Percentiles rank a stretch among this genome's conserved stretches.
Conservation (phyloP, 2,888 invertebrate genomes). For the Habroteleia sp. region DNA sequence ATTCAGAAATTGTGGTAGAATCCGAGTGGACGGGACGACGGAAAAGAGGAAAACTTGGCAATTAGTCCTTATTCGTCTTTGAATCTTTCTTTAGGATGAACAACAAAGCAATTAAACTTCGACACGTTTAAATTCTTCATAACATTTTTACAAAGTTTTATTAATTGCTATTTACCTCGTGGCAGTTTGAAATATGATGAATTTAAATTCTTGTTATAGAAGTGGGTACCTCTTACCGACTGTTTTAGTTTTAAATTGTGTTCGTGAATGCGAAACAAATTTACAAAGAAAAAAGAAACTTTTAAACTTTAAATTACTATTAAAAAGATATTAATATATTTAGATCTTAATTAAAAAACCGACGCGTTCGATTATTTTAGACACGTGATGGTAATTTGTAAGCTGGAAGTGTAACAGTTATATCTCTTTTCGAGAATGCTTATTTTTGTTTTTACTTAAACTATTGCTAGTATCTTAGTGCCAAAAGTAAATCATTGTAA, state of each 20-base stretch:
- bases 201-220: constrained; percentile 34
- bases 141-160: constrained; percentile 78
- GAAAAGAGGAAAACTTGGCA: constrained; percentile 74
- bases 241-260: constrained; percentile 12
- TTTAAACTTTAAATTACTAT: too few relatives aligned
- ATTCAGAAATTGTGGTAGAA: constrained; percentile 25
- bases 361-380: too few relatives aligned
- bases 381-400: background rate
- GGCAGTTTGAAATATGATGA: constrained; percentile 39
- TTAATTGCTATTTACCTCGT: constrained; percentile 62
- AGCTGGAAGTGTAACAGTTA: constrained; percentile 3
- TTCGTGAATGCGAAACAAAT: constrained; percentile 21
- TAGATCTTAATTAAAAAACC: too few relatives aligned
- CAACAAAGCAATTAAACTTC: constrained; percentile 74
- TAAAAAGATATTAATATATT: too few relatives aligned
- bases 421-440: background rate
- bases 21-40: background rate
- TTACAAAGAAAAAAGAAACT: constrained; percentile 10
- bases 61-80: constrained; percentile 70
- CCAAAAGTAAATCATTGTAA: constrained; percentile 67
- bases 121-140: constrained; percentile 77
- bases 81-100: constrained; percentile 62
- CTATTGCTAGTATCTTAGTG: constrained; percentile 49
- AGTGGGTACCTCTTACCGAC: background rate
- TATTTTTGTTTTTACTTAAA: constrained; percentile 42